phyloP scores from a whole-genome alignment of 1,140 invertebrate genomes.

The Bradynema listronoti region DNA sequence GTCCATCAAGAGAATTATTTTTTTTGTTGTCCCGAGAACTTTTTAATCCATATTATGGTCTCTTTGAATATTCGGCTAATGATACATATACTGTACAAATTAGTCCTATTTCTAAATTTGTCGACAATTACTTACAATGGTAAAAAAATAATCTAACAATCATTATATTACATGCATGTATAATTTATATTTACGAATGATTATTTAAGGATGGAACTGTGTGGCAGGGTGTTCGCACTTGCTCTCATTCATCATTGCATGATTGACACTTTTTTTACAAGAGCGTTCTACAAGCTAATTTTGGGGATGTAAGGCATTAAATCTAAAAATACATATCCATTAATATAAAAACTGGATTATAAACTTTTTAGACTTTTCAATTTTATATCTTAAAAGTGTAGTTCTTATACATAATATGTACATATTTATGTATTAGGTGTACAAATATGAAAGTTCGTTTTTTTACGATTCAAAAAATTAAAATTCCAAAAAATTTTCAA shows the following conservation, averaged over 20 bases:
- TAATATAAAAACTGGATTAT: too few relatives aligned
- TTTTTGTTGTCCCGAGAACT: constrained; percentile 87
- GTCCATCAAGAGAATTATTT: constrained; percentile 90
- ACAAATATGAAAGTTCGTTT: too few relatives aligned
- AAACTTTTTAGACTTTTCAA: background rate
- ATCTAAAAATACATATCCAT: too few relatives aligned
- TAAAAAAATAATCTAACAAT: too few relatives aligned
- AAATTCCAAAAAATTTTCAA: too few relatives aligned
- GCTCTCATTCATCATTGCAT: constrained; percentile 91
- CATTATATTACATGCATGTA: too few relatives aligned
- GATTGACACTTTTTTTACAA: constrained; percentile 89
- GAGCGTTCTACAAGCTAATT: constrained; percentile 90
- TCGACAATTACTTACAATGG: constrained; percentile 96
- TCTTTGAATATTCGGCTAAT: constrained; percentile 95
- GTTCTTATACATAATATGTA: too few relatives aligned
- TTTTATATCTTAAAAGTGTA: background rate
- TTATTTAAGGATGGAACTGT: constrained; percentile 76
- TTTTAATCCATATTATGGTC: constrained; percentile 94
- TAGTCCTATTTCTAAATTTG: constrained; percentile 90
- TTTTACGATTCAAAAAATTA: too few relatives aligned
- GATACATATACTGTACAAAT: constrained; percentile 93
- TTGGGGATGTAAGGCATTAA: background rate
- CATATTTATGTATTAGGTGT: too few relatives aligned
- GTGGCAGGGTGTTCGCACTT: constrained; percentile 81
- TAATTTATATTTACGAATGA: too few relatives aligned